Evolutionary conservation across 2,888 invertebrate species (phyloP).

Genomic region (Micoletzkya japonica): DNA sequence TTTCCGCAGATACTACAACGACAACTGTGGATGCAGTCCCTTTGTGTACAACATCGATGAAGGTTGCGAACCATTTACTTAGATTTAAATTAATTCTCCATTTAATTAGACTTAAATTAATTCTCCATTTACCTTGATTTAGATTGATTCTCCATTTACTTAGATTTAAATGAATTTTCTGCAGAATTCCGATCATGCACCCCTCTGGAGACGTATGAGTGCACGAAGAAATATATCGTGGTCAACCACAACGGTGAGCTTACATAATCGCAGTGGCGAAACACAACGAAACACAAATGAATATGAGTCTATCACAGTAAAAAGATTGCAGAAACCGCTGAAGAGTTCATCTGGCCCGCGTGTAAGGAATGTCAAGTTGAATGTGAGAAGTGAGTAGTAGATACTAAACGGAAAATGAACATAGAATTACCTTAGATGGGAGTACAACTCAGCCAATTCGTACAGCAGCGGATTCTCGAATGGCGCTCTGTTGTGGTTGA

Average conservation of each 20-base stretch:
- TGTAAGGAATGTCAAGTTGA: constrained; percentile 44
- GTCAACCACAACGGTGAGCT: constrained; percentile 18
- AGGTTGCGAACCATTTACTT: constrained; percentile 9
- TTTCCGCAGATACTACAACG: constrained; percentile 11
- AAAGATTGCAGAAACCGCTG: constrained; percentile 15
- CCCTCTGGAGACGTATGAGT: constrained; percentile 27
- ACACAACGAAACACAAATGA: neutral
- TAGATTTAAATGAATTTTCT: neutral
- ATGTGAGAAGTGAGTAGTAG: constrained; percentile 32
- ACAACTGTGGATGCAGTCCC: constrained; percentile 26
- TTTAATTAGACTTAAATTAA: neutral
- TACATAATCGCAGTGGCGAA: neutral
- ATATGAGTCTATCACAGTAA: neutral
- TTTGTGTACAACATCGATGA: constrained; percentile 28
- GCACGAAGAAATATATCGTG: constrained; percentile 18
- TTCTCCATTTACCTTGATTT: neutral
- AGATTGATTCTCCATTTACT: neutral
- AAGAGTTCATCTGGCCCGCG: constrained; percentile 29
- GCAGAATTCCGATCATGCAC: constrained; percentile 22
- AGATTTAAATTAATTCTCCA: neutral
- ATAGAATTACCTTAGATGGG: constrained; percentile 31
- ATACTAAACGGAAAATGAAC: neutral
- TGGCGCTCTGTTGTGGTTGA: constrained; percentile 45
- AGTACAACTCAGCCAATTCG: constrained; percentile 55
- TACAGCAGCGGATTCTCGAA: constrained; percentile 49